Percentiles rank a stretch among this genome's conserved stretches.
Conservation (phyloP, 2,888 invertebrate genomes). For the Branchellion lobata region DNA sequence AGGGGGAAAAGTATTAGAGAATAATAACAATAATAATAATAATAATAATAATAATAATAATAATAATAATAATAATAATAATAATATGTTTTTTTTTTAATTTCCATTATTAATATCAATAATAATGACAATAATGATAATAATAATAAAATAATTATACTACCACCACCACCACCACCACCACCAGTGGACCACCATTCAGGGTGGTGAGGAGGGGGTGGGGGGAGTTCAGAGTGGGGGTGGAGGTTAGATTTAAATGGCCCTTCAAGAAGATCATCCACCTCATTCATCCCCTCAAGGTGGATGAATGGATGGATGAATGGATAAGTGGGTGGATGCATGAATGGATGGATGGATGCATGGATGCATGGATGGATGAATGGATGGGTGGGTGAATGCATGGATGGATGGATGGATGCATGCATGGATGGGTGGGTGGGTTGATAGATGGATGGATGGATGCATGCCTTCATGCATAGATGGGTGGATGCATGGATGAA, state of each 20-base stretch:
- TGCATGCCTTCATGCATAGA: background rate
- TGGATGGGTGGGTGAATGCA: too few species aligned
- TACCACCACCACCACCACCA: background rate
- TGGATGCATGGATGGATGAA: constrained; percentile 1
- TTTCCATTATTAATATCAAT: too few species aligned
- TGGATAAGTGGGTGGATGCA: background rate
- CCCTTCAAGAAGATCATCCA: background rate
- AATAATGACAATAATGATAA: too few species aligned
- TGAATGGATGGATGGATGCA: background rate
- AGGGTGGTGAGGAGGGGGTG: constrained; percentile 22
- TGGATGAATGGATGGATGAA: background rate
- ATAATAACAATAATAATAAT: too few species aligned
- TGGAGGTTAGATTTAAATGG: constrained; percentile 7
- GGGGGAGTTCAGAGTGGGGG: constrained; percentile 22
- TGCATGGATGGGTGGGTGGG: background rate
- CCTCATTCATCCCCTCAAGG: constrained; percentile 5
- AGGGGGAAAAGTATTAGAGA: too few species aligned
- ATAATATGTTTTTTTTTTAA: too few species aligned
- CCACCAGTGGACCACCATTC: background rate
- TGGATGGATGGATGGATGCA: background rate
- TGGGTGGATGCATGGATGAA: background rate
- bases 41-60: too few species aligned
- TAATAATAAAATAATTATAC: too few species aligned
- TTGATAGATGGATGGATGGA: background rate
- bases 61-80: too few species aligned